Evolutionary conservation across 2,113 vertebrate species (phyloP).

Genomic region (Galeopterus variegatus): DNA sequence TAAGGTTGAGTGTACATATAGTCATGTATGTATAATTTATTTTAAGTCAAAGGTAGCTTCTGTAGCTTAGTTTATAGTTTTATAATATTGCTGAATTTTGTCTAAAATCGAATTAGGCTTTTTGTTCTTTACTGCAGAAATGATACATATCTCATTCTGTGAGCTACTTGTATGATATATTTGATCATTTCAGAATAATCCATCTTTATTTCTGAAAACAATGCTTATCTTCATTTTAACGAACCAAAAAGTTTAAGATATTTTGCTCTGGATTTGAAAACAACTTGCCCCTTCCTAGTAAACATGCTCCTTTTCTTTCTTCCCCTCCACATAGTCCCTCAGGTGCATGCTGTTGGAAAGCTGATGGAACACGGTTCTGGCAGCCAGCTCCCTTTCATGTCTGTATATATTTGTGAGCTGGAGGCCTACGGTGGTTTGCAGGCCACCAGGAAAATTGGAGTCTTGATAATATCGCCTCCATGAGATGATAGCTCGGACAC

Average conservation of each 20-base stretch:
- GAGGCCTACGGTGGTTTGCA: not conserved
- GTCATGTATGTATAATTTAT: conserved; percentile 5
- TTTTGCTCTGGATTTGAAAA: not conserved
- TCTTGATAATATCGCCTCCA: not conserved
- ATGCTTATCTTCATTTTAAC: not conserved
- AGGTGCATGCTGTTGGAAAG: not conserved
- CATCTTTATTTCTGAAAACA: conserved; percentile 28
- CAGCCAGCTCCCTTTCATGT: not conserved
- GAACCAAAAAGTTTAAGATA: not conserved
- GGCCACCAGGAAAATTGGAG: not conserved
- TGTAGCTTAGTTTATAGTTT: not conserved
- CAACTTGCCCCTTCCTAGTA: not conserved
- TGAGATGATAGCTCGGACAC: not conserved
- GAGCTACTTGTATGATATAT: not conserved
- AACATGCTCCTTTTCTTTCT: not conserved
- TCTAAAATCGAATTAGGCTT: not conserved
- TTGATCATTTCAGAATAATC: conserved; percentile 10
- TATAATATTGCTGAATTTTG: not conserved
- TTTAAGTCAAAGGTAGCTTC: conserved; percentile 34
- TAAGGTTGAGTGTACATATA: not conserved
- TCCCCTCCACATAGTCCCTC: not conserved
- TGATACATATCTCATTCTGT: not conserved
- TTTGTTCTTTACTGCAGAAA: not conserved
- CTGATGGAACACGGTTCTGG: not conserved
- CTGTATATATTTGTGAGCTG: not conserved